These are phyloP conservation scores for Chrysodeixis includens DNA, from an alignment of 2,888 invertebrate genomes.

Conservation along the genomic window DNA sequence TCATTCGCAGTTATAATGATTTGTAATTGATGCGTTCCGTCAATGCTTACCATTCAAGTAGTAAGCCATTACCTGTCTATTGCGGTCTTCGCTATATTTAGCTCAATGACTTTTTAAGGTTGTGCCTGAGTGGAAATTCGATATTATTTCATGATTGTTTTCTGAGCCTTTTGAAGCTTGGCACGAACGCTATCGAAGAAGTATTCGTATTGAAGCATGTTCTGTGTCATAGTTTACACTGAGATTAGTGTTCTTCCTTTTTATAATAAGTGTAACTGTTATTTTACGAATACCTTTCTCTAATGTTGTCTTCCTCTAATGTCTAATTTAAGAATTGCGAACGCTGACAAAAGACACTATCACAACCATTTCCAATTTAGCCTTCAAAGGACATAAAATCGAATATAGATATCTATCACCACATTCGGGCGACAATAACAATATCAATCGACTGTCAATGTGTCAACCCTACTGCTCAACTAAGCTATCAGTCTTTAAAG, in stretches of 20 bases:
- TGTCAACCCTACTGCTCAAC: constrained; percentile 8
- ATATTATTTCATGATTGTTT: neutral
- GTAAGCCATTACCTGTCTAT: neutral
- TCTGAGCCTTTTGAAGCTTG: too few relatives aligned
- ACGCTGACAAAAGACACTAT: too few relatives aligned
- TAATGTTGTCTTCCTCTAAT: too few relatives aligned
- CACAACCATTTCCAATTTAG: too few relatives aligned
- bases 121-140: neutral
- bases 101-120: constrained; percentile 22
- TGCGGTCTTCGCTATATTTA: constrained; percentile 6
- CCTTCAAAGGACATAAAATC: too few relatives aligned
- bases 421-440: neutral
- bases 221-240: too few relatives aligned
- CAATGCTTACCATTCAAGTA: constrained; percentile 26
- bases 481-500: constrained; percentile 20
- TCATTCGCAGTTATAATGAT: constrained; percentile 38
- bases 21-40: constrained; percentile 50
- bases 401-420: neutral
- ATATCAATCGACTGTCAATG: constrained; percentile 12
- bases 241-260: too few relatives aligned
- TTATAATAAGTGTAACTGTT: too few relatives aligned
- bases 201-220: neutral
- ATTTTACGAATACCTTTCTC: too few relatives aligned
- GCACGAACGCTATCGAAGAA: neutral
- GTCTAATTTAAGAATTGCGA: too few relatives aligned